A percentile compares a stretch with the other conserved stretches of the same genome.
These are phyloP conservation scores for Collichthys lucidus DNA, from an alignment of 2,113 vertebrate species.

Conservation along the genomic window DNA sequence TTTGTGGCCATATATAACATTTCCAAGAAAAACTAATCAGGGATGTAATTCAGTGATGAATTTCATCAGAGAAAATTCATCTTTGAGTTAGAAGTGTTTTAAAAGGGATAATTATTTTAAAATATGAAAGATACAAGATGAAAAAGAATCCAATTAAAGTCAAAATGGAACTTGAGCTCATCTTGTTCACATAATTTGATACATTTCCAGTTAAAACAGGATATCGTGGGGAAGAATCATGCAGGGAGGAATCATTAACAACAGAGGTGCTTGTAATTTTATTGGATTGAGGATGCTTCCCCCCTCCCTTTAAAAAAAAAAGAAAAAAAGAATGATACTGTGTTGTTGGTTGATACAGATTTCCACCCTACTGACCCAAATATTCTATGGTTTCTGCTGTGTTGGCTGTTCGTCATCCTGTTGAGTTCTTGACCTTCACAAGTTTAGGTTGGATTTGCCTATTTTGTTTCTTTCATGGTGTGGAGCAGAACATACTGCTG, in stretches of 20 bases:
- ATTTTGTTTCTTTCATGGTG: not conserved
- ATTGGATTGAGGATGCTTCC: conserved; percentile 12
- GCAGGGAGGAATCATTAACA: conserved; percentile 36
- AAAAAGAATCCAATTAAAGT: conserved; percentile 61
- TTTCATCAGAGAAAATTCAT: conserved; percentile 50
- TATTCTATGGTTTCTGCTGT: not conserved
- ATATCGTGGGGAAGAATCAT: conserved; percentile 36
- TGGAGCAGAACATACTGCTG: not conserved
- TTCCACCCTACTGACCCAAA: not conserved
- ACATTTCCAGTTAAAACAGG: conserved; percentile 51
- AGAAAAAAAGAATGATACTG: not conserved
- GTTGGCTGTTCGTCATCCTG: not conserved
- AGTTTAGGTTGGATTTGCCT: not conserved
- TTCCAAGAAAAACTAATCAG: conserved; percentile 52
- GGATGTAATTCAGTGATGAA: conserved; percentile 51
- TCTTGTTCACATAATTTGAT: conserved; percentile 52
- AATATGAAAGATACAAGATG: conserved; percentile 35
- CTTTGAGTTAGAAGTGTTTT: conserved; percentile 40
- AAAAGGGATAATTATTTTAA: conserved; percentile 64
- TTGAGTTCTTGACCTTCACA: conserved; percentile 6
- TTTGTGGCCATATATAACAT: conserved; percentile 41
- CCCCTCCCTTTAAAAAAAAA: no score
- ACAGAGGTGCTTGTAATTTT: conserved; percentile 15
- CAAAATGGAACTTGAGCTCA: conserved; percentile 52
- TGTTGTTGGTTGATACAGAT: not conserved